Evolutionary conservation across 2,113 vertebrate species (phyloP), one percentile per base, ranked within the genome.

Genomic region (Vulpes lagopus): DNA sequence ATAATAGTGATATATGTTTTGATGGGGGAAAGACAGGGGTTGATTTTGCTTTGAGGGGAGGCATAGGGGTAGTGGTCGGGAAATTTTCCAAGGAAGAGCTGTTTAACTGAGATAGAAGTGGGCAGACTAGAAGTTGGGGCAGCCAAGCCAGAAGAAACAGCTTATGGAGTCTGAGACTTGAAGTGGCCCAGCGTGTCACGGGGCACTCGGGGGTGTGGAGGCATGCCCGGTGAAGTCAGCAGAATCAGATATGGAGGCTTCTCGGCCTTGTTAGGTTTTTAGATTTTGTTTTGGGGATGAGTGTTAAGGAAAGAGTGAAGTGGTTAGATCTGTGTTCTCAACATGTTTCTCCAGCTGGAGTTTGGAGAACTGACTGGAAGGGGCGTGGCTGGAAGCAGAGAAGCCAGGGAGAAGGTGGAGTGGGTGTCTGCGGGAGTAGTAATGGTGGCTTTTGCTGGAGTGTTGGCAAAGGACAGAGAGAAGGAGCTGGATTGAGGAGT

Each of bases 181-280:
- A 5, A 1, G 15, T 27, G 23, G 65, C 57, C 43, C 25, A 0
- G 3, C 8, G 4, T 14, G 17, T 25, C 4, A 1, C 16, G 1
- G 35, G 4, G 14, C 8, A 10, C 2, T 3, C 4, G 38, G 74
- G 51, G 20, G 4, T 30, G 43, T 19, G 38, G 69, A 23, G 14
- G 51, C 11, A 0, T 1, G 8, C 16, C 12, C 1, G 2, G 57
- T 11, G 16, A 30, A 35, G 73, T n/a, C 23, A 38, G 3, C 30
- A 4, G 81, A 22, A 25, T 67, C 78, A 55, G 76, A n/a, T 2
- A 14, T 0, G 5, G 51, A 59, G 17, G 51, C 59, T 22, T 62
- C 49, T 59, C 19, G 15, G 51, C 38, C 64, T 59, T 20, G 35
- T 76, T 67, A 23, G 38, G 20, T 32, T 78, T 89, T 14, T 5